Evolutionary conservation across 2,113 vertebrate species (phyloP).

Genomic region (Chrysemys picta): DNA sequence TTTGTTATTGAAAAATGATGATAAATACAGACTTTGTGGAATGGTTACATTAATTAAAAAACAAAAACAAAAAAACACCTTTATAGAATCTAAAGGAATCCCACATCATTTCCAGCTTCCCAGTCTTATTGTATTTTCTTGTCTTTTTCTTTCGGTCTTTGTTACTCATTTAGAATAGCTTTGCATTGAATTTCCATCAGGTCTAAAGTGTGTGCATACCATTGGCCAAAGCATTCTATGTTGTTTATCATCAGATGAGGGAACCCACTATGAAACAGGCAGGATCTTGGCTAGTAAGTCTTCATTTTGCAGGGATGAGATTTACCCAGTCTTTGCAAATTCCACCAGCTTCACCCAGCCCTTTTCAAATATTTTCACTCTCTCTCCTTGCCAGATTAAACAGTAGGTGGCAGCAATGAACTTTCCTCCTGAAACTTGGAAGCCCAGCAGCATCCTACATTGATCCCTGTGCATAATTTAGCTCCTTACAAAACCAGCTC

Average conservation of each 20-base stretch:
- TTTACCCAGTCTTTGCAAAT: not conserved
- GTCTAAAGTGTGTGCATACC: fast-evolving
- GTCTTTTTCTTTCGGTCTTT: not conserved
- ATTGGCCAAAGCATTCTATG: fast-evolving
- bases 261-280: fast-evolving
- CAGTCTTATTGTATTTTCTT: fast-evolving
- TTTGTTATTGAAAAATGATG: not conserved
- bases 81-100: not conserved
- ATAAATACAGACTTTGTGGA: not conserved
- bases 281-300: not conserved
- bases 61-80: not conserved
- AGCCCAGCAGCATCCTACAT: slow-evolving; percentile 8
- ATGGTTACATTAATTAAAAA: not conserved
- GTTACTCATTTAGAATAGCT: not conserved
- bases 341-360: not conserved
- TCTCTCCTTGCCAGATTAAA: not conserved
- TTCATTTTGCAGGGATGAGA: not conserved
- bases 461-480: not conserved
- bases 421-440: slow-evolving; percentile 24
- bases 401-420: slow-evolving; percentile 74
- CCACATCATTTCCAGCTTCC: not conserved
- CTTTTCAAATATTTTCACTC: not conserved
- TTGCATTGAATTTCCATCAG: not conserved
- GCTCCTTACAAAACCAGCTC: not conserved
- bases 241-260: fast-evolving